Base-by-base conservation (phyloP, 2,113 vertebrate species). In the Tetrao urogallus region DNA sequence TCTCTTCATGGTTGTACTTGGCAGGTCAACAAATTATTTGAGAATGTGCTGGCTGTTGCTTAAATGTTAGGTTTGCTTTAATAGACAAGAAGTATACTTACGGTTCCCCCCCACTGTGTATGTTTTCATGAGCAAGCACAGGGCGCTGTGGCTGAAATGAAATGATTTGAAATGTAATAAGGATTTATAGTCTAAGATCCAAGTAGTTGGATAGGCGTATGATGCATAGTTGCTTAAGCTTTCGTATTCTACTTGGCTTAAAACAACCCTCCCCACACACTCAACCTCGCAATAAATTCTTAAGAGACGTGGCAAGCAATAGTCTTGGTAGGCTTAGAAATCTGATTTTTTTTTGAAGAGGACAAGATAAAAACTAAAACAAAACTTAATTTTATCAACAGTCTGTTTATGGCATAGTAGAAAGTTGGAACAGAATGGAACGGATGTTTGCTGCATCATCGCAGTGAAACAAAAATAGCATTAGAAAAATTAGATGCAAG, bases 41-140 rank as follows among this genome's bases (percentile, higher is more conserved):
- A 45, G 1, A 3, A 40, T 2, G 6, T 56, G 21, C 63, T 78
- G 36, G 54, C 40, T 72, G 10, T 32, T 66, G 40, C 61, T 75
- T 82, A 64, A 24, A 61, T 28, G 43, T 87, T 89, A 94, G 54
- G 48, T 89, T 79, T 67, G 90, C 64, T 92, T 96, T 90, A 98
- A 91, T 95, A 98, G 94, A 96, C 76, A 96, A 97, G 95, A 97
- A 96, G 19, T 30, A 97, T 97, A 99, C 99, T 99, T 98, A 99
- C 99, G 98, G 99, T 95, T 99, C 99, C 98, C 99, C 99, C 95
- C 98, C 98, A 96, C 98, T 89, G 36, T 99, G 99, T 88, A 98
- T 98, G 34, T 98, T 98, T 95, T 99, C 99, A 96, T 99, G 99
- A 95, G 98, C 98, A 96, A 99, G 98, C 88, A 97, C 97, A 77